Percentiles rank a stretch among this genome's conserved stretches.
These are phyloP conservation scores for Campoplex capitator DNA, from an alignment of 2,888 invertebrate genomes.

Conservation along the genomic window DNA sequence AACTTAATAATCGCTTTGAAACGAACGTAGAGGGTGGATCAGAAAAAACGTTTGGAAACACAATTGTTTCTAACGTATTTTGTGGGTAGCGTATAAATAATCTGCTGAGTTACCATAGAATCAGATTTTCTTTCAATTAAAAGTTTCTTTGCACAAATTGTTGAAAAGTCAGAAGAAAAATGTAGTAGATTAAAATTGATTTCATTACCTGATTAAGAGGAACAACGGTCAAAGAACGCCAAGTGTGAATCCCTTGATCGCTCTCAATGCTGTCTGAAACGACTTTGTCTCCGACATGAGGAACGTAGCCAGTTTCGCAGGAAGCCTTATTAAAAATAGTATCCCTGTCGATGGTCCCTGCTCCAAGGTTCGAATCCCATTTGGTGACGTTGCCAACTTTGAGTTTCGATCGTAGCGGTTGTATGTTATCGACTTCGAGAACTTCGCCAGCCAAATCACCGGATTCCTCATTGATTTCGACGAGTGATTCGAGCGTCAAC, in stretches of 20 bases:
- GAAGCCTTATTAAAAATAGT: constrained; percentile 87
- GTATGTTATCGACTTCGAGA: constrained; percentile 87
- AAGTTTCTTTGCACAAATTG: too few species aligned
- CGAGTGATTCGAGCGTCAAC: constrained; percentile 88
- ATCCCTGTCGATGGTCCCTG: constrained; percentile 87
- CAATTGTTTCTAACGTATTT: too few species aligned
- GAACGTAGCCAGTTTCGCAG: constrained; percentile 86
- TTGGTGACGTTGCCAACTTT: constrained; percentile 85
- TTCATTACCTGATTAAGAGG: constrained; percentile 75
- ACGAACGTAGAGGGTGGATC: too few species aligned
- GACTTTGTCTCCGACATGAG: constrained; percentile 88
- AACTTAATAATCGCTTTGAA: too few species aligned
- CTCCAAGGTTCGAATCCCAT: constrained; percentile 80
- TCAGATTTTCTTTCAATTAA: too few species aligned
- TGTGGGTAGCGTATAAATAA: too few species aligned
- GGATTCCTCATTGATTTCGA: constrained; percentile 87
- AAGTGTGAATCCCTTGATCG: constrained; percentile 86
- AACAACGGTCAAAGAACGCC: constrained; percentile 87
- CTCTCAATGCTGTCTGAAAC: constrained; percentile 90
- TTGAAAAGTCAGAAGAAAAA: too few species aligned
- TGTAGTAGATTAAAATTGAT: background rate
- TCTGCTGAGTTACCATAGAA: too few species aligned
- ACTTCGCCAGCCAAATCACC: constrained; percentile 86
- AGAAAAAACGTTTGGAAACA: too few species aligned
- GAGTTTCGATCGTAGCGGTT: constrained; percentile 87